Evolutionary conservation across 2,113 vertebrate species (phyloP), one percentile per base, ranked within the genome.

Genomic region (Patagioenas fasciata): DNA sequence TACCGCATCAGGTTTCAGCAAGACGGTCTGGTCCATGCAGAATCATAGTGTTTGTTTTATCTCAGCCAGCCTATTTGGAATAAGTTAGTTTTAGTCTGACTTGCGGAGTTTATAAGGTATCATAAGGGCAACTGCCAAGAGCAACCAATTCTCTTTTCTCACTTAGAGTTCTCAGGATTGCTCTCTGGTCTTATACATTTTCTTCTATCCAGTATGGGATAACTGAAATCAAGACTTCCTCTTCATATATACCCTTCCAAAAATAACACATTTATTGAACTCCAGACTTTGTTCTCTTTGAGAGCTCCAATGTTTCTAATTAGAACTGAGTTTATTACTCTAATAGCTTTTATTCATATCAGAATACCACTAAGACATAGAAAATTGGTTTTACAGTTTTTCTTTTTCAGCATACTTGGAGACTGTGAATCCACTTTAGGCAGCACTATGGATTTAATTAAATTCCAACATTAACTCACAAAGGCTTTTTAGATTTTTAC

Each of bases 251-350:
- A 34, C 11, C 40, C 26, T 92, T 93, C 82, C 71, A 93, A 95
- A 80, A 72, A 71, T 56, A 73, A 17, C 0, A 1, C 36, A 19
- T 42, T 89, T 73, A 19, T 51, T 62, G 15, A 61, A 93, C 38
- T 91, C 13, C 32, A 53, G 34, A 93, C 28, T 94, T 92, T 60
- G 16, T 82, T 80, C 89, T 91, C 42, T 90, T 67, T 84, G 51
- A 95, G 60, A 90, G 31, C 48, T 81, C 25, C 65, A 79, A 6
- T 54, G 58, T 73, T 85, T 82, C 79, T 64, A 88, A 93, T 96
- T 93, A 95, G 83, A 81, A 81, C 32, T 54, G 54, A 87, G 48
- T 89, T 93, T 90, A 91, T 95, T 90, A 85, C n/a, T 62, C 80
- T 94, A 85, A 92, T 66, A 85, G 60, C 19, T 72, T 67, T 79